A percentile compares a stretch with the other conserved stretches of the same genome.
Evolutionary conservation across 2,113 vertebrate genomes (phyloP).

Genomic region (Spermophilus dauricus): DNA sequence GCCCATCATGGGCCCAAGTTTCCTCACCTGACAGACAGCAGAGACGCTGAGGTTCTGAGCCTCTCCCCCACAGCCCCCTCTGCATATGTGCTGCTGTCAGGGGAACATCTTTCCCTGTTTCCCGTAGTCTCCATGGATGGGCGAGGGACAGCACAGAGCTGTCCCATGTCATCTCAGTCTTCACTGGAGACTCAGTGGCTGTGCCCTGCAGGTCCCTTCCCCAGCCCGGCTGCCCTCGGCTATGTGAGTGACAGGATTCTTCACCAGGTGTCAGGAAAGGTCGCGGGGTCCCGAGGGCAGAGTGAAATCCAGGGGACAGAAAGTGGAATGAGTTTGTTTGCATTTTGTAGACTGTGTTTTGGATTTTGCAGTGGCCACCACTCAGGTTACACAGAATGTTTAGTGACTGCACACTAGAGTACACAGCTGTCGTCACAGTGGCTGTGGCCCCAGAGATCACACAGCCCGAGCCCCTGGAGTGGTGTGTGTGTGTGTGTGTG

Average conservation of each 20-base stretch:
- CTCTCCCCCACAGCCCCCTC: not conserved
- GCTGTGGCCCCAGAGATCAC: not conserved
- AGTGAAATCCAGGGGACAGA: no score
- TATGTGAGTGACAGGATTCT: not conserved
- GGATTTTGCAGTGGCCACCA: not conserved
- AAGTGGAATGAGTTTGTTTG: rapidly evolving
- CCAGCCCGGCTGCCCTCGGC: not conserved
- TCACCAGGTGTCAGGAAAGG: not conserved
- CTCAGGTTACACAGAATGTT: not conserved
- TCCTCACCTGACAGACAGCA: not conserved
- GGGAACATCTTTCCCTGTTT: not conserved
- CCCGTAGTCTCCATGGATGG: not conserved
- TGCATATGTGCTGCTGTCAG: no score
- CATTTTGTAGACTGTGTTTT: not conserved
- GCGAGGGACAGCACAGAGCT: not conserved
- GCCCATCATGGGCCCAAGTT: rapidly evolving
- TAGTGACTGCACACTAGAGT: rapidly evolving
- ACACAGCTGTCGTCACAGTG: rapidly evolving
- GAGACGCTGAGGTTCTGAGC: not conserved
- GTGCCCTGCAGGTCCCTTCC: not conserved
- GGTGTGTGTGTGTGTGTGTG: no score
- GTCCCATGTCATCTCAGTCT: not conserved
- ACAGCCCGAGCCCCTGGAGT: not conserved
- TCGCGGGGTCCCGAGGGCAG: not conserved
- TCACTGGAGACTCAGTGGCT: rapidly evolving